These are phyloP conservation scores for Drosophila pandora DNA, from an alignment of 1,140 invertebrate species.

Conservation along the genomic window DNA sequence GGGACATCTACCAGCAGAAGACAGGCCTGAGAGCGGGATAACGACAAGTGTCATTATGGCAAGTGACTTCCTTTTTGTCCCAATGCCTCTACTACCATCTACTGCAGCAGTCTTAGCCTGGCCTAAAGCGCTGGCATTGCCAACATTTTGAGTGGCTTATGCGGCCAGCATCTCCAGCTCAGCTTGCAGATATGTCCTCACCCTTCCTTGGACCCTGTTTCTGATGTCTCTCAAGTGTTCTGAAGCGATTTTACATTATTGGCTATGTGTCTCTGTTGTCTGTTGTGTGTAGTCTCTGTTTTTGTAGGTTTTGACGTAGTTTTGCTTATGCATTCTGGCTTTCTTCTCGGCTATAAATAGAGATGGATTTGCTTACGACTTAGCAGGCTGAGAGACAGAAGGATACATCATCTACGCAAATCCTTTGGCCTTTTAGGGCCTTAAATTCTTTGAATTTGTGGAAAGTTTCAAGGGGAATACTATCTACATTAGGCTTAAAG, in stretches of 20 bases:
- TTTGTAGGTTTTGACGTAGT: conserved; percentile 45
- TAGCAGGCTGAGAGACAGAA: conserved; percentile 13
- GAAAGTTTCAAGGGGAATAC: too few species aligned
- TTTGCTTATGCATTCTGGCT: conserved; percentile 34
- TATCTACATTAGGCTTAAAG: too few species aligned
- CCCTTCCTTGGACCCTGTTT: conserved; percentile 1
- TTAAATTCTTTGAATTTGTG: too few species aligned
- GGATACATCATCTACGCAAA: neutral
- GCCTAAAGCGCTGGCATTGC: conserved; percentile 44
- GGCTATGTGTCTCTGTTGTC: conserved; percentile 48
- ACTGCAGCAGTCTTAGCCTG: conserved; percentile 20
- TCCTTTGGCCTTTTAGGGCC: conserved; percentile 2
- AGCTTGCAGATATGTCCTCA: conserved; percentile 10
- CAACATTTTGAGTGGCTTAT: conserved; percentile 75
- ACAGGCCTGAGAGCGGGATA: conserved; percentile 22
- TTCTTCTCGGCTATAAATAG: conserved; percentile 35
- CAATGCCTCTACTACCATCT: conserved; percentile 24
- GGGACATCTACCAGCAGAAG: conserved; percentile 3
- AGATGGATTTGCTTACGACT: conserved; percentile 38
- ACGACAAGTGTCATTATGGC: conserved; percentile 79
- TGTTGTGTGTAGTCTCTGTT: conserved; percentile 7
- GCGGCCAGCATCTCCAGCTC: conserved; percentile 28
- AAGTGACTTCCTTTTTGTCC: conserved; percentile 74
- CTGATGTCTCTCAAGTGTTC: conserved; percentile 70
- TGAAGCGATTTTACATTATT: conserved; percentile 75